Evolutionary conservation across 2,797 vertebrate species (phyloP).

Genomic region (Nasua narica): DNA sequence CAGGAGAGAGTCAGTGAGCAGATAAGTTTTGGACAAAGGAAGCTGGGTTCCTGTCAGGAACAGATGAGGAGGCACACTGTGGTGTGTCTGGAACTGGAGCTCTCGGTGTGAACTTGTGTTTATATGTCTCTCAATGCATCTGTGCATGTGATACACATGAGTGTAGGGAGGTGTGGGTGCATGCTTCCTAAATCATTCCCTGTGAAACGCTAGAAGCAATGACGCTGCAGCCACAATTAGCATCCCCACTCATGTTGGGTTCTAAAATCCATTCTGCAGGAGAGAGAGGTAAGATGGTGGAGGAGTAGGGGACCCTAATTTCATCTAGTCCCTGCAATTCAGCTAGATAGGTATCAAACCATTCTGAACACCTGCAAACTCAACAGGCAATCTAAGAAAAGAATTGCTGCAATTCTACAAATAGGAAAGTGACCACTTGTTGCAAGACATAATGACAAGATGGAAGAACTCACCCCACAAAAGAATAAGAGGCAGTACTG

Average conservation of each 20-base stretch:
- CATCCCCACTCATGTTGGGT: not conserved
- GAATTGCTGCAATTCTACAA: not conserved
- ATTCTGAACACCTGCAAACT: not conserved
- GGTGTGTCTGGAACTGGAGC: not conserved
- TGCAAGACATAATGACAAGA: not conserved
- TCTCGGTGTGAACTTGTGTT: not conserved
- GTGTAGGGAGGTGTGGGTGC: not conserved
- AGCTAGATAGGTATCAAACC: not conserved
- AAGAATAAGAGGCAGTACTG: not conserved
- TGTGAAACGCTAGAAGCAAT: not conserved
- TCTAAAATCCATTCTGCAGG: not conserved
- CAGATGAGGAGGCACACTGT: not conserved
- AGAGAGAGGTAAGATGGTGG: not conserved
- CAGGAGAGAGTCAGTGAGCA: not conserved
- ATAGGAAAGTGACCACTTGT: not conserved
- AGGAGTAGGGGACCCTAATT: not conserved
- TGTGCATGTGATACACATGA: not conserved
- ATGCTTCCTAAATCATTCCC: not conserved
- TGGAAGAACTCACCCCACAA: not conserved
- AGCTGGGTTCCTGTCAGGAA: not conserved
- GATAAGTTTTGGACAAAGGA: not conserved
- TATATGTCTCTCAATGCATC: not conserved
- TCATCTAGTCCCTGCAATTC: not conserved
- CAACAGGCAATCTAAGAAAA: not conserved
- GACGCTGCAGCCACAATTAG: not conserved